Percentiles rank a stretch among this genome's conserved stretches.
Evolutionary conservation across 2,113 vertebrate species (phyloP).

Genomic region (Meleagris gallopavo): DNA sequence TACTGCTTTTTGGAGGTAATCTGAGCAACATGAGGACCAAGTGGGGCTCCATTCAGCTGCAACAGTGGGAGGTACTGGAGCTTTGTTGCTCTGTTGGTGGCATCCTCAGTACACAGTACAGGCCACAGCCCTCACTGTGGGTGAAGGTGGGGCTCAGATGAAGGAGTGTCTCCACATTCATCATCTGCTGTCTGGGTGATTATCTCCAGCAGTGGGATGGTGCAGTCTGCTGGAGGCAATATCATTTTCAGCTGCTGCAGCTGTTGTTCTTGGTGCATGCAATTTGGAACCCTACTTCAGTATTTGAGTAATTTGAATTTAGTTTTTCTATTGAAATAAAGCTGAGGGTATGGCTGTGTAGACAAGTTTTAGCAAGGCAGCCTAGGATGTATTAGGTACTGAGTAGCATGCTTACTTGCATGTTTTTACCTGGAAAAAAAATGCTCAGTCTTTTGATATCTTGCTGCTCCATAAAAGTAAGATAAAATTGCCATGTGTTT

Average conservation of each 20-base stretch:
- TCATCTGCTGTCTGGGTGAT: not conserved
- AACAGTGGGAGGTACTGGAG: fast-evolving
- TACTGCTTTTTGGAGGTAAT: not conserved
- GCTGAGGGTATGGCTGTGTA: not conserved
- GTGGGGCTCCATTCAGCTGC: not conserved
- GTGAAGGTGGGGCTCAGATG: not conserved
- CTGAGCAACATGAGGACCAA: not conserved
- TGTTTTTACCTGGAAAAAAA: slow-evolving; percentile 7
- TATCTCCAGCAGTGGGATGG: not conserved
- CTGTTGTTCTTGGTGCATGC: not conserved
- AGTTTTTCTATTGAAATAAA: not conserved
- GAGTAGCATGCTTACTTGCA: not conserved
- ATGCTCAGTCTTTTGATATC: not conserved
- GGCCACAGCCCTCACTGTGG: too few relatives aligned
- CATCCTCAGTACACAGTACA: not conserved
- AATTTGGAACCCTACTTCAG: not conserved
- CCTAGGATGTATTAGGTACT: not conserved
- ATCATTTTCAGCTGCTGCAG: not conserved
- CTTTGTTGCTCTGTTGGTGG: not conserved
- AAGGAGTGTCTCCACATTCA: not conserved
- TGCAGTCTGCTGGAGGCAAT: not conserved
- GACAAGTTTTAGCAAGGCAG: slow-evolving; percentile 44
- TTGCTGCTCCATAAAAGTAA: not conserved
- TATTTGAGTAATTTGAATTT: not conserved
- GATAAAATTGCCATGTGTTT: not conserved